These are phyloP conservation scores for Polyommatus icarus DNA, from an alignment of 2,888 invertebrate species.

Conservation along the genomic window DNA sequence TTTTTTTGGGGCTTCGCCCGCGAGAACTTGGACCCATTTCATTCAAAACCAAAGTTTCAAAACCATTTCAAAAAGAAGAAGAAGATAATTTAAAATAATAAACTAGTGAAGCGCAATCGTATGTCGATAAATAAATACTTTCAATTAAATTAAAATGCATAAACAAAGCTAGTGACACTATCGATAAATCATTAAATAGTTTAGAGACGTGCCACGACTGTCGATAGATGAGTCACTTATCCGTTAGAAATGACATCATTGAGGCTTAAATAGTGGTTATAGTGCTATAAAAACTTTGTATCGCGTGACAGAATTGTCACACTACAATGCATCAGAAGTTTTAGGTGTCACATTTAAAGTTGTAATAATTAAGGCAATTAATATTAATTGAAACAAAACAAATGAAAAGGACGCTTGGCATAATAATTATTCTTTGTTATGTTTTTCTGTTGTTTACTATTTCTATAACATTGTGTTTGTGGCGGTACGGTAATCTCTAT, in stretches of 20 bases:
- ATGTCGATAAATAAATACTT: not conserved
- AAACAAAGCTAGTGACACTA: not conserved
- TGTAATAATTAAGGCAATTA: not conserved
- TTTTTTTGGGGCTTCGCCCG: too few relatives aligned
- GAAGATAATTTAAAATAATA: not conserved
- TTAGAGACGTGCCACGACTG: not conserved
- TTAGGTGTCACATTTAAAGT: not conserved
- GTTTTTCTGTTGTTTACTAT: too few relatives aligned
- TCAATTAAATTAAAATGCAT: not conserved
- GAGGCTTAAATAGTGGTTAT: not conserved
- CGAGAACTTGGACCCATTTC: too few relatives aligned
- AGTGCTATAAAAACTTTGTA: conserved; percentile 1
- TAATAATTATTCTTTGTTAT: too few relatives aligned
- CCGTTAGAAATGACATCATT: conserved; percentile 21
- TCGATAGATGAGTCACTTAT: conserved; percentile 16
- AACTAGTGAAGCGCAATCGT: not conserved
- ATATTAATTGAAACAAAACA: too few relatives aligned
- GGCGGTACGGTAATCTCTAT: too few relatives aligned
- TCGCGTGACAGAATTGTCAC: conserved; percentile 1
- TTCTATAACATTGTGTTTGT: too few relatives aligned
- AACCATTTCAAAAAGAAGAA: too few relatives aligned
- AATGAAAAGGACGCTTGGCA: too few relatives aligned
- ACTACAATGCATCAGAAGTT: not conserved
- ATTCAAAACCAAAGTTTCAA: too few relatives aligned
- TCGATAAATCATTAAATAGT: conserved; percentile 4